These are phyloP conservation scores for Brachyopa scutellaris DNA, from an alignment of 2,888 invertebrate genomes.

Conservation along the genomic window DNA sequence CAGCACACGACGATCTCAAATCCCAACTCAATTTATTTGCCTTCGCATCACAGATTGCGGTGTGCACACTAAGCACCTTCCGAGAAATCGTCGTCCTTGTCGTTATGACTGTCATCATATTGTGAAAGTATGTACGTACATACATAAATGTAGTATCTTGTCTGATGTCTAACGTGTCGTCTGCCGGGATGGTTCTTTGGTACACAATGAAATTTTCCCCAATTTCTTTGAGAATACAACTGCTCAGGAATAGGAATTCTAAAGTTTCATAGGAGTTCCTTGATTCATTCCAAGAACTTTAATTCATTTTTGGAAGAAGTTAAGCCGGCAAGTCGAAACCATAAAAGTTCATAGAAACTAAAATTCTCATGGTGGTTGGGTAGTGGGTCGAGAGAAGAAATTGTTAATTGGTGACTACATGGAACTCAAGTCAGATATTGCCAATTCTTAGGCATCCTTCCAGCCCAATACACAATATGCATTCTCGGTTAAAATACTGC, in stretches of 20 bases:
- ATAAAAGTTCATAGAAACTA: constrained; percentile 3
- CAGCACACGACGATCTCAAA: constrained; percentile 10
- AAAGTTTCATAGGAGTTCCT: background rate
- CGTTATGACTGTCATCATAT: constrained; percentile 32
- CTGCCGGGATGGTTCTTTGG: background rate
- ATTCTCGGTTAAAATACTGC: too few species aligned
- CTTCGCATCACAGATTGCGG: constrained; percentile 9
- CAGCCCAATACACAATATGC: too few species aligned
- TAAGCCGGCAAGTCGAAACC: background rate
- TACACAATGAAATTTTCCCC: background rate
- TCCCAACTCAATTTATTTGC: constrained; percentile 39
- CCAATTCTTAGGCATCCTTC: too few species aligned
- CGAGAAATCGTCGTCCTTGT: constrained; percentile 27
- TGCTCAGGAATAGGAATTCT: background rate
- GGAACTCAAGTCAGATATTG: too few species aligned
- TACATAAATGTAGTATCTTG: too few species aligned
- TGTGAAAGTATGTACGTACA: constrained; percentile 26
- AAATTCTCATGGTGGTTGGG: background rate
- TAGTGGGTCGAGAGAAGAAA: too few species aligned
- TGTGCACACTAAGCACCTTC: constrained; percentile 26
- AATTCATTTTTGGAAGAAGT: background rate
- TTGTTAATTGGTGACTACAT: constrained; percentile 9
- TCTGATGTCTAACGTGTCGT: constrained; percentile 1
- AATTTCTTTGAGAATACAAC: constrained; percentile 2
- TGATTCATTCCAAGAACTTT: constrained; percentile 5